Conservation (phyloP, 2,113 vertebrate species). For the Chauna torquata region DNA sequence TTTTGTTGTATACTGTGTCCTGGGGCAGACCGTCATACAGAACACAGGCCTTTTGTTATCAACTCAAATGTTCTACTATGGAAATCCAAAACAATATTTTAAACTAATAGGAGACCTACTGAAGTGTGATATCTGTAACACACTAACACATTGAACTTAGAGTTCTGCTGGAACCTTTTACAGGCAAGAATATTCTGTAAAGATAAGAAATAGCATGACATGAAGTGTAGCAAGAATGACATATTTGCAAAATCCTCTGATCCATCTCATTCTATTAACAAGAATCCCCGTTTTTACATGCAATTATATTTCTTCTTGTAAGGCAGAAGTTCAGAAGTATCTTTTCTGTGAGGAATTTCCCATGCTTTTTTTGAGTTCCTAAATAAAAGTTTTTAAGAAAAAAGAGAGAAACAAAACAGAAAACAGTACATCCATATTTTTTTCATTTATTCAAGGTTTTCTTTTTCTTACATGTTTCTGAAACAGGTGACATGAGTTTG, state of each 20-base stretch:
- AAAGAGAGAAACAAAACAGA: background rate
- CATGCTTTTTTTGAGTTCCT: background rate
- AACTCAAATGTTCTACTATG: background rate
- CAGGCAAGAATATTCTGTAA: background rate
- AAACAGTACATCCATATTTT: background rate
- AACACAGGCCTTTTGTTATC: background rate
- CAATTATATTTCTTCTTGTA: background rate
- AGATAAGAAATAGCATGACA: background rate
- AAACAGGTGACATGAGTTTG: background rate
- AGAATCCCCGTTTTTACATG: background rate
- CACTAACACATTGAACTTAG: background rate
- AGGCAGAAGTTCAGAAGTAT: background rate
- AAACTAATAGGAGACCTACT: background rate
- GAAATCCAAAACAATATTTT: background rate
- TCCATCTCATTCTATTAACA: background rate
- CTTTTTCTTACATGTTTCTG: background rate
- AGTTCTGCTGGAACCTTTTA: background rate
- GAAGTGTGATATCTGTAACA: background rate
- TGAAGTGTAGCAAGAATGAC: background rate
- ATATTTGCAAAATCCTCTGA: background rate
- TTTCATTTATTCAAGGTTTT: background rate
- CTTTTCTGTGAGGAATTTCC: background rate
- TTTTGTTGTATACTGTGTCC: background rate
- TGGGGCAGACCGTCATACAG: background rate
- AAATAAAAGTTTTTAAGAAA: background rate